Base-by-base conservation (phyloP, 2,888 invertebrate species). In the Cerceris rybyensis region DNA sequence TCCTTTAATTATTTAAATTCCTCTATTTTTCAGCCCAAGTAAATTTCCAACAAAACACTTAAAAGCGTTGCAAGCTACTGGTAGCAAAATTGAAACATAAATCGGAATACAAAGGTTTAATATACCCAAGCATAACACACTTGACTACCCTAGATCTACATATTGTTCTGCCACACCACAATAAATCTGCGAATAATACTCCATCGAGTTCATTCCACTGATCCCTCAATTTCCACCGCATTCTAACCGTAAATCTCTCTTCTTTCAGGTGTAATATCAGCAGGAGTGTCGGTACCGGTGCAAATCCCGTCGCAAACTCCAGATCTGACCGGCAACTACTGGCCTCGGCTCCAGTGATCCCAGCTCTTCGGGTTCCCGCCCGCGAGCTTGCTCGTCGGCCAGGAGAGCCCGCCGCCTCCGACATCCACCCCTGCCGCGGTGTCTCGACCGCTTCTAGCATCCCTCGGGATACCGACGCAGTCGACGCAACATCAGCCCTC, bases 271-370 rank as follows among this genome's bases (percentile, higher is more conserved):
- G 97, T 98, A 88, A 97, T 98, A 94, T 97, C 98, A 76, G 97
- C 98, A 77, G 98, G 98, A 41, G 97, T 98, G 66, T 97, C 97
- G 78, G 98, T 98, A 68, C 98, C 98, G 61, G 97, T 98, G 80
- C 98, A 98, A 94, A 97, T 98, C 90, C 97, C 97, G 66, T 97
- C 97, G 88, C 96, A 97, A 93, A 95, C 95, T 88, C 95, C 96
- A 82, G 97, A 96, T 93, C 94, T 96, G 92, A 94, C 96, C 86
- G 93, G 94, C 78, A 97, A 96, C 94, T 98, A 98, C 93, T 98
- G 98, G 98, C 97, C 97, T 50, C 94, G 97, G 93, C 95, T 98
- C 93, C 97, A 97, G 96, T 97, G 98, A 98, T 97, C 96, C 93
- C 96, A 96, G 95, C 96, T 97, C 90, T 96, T 96, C 94, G 96